These are phyloP conservation scores for Mesocentrotus franciscanus DNA, from an alignment of 53 echinoderm and acorn worm species.

Conservation along the genomic window DNA sequence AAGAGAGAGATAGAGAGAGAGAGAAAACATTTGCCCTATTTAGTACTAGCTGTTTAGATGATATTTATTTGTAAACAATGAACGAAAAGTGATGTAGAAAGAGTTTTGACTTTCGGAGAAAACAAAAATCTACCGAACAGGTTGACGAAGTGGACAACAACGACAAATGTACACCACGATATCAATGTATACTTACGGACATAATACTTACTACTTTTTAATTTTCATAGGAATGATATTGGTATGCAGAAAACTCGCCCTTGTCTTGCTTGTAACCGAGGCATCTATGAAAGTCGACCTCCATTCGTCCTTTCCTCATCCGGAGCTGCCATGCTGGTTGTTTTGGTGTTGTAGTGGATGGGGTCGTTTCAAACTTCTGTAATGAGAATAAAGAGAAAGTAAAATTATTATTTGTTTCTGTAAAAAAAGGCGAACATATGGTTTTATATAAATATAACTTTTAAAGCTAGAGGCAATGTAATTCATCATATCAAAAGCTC, in stretches of 20 bases:
- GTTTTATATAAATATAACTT: neutral
- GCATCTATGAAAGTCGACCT: neutral
- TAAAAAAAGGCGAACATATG: neutral
- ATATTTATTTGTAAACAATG: no score
- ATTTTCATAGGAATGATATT: neutral
- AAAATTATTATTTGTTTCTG: neutral
- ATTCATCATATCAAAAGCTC: neutral
- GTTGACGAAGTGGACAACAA: neutral
- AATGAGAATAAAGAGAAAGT: neutral
- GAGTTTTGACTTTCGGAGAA: no score
- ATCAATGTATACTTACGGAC: neutral
- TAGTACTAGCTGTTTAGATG: no score
- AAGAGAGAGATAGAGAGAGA: no score
- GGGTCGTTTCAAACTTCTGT: neutral
- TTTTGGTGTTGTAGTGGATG: neutral
- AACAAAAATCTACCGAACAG: no score
- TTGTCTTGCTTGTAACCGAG: neutral
- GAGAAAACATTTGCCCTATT: no score
- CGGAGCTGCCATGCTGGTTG: neutral
- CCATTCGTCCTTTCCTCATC: neutral
- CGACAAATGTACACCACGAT: neutral
- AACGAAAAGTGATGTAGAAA: no score
- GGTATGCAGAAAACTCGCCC: neutral
- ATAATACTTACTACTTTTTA: neutral
- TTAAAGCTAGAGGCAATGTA: neutral